A percentile compares a stretch with the other conserved stretches of the same genome.
phyloP scores from a whole-genome alignment of 2,888 invertebrate genomes.

The Ctenicera cuprea region DNA sequence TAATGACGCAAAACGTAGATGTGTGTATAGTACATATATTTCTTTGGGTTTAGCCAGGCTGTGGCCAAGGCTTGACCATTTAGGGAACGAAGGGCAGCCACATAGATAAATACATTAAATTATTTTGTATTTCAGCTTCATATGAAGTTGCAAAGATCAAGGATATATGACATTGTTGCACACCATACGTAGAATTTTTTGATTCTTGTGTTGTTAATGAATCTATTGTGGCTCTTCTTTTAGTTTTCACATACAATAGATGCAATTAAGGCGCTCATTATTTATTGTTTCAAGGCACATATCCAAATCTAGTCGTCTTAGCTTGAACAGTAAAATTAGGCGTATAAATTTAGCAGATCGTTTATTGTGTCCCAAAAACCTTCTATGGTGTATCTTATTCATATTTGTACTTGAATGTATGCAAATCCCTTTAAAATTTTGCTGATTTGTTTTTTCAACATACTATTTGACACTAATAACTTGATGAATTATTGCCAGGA shows the following conservation, averaged over 20 bases:
- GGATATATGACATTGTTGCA: slow-evolving; percentile 39
- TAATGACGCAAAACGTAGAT: neutral
- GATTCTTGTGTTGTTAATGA: slow-evolving; percentile 12
- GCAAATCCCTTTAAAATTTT: neutral
- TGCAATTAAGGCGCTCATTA: neutral
- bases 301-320: neutral
- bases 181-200: neutral
- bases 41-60: slow-evolving; percentile 15
- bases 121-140: slow-evolving; percentile 43
- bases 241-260: neutral
- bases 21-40: neutral
- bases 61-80: slow-evolving; percentile 56
- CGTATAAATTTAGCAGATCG: neutral
- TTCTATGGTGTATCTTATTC: neutral
- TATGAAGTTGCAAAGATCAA: slow-evolving; percentile 52
- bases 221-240: slow-evolving; percentile 4
- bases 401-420: neutral
- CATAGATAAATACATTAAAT: slow-evolving; percentile 30
- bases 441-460: neutral
- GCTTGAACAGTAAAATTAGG: neutral
- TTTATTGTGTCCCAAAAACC: neutral
- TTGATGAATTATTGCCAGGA: neutral
- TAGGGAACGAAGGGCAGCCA: slow-evolving; percentile 56
- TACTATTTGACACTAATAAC: neutral
- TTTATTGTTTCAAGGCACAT: neutral